Evolutionary conservation across 2,888 invertebrate genomes (phyloP), one percentile per base, ranked within the genome.

Genomic region (Bellardia pandia): DNA sequence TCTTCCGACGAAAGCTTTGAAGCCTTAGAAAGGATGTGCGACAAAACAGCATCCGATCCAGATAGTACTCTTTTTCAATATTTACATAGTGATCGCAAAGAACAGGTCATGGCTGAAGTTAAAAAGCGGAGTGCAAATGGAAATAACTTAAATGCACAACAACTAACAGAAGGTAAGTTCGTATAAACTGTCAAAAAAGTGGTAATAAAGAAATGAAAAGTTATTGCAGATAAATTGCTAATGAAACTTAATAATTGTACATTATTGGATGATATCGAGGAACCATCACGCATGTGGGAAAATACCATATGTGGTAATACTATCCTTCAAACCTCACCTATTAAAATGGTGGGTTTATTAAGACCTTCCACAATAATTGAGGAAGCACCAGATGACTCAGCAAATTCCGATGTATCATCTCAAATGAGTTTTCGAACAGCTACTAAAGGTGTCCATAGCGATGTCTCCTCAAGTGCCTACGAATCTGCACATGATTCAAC

Each of bases 281-380:
- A 91, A 2, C 93, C 93, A 0, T 93, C 93, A 0, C 90, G 90
- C 3, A 89, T 93, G 11, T 93, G 93, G 93, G 93, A 93, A 45
- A 92, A 91, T 62, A 91, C 91, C 3, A 64, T 92, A 11, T 85
- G 77, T 9, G 83, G 88, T 9, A 91, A 91, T 13, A 89, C 89
- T 0, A 79, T 86, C 2, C 60, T 89, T 3, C 91, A 91, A 53
- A 91, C 91, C 3, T 93, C 93, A 2, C 93, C 93, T 0, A 91
- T 93, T 0, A 93, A 93, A 89, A 92, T 93, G 91, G 91, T 93
- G 0, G 93, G 93, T 0, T 84, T 93, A 3, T 23, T 93, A 72
- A 91, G 93, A 1, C 93, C 93, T 6, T 93, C 93, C 0, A 93
- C 93, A 37, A 93, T 93, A 48, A 81, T 93, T 23, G 93, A 93